Percentiles rank a stretch among this genome's conserved stretches.
These are phyloP conservation scores for Amblyteles armatorius DNA, from an alignment of 2,888 invertebrate species.

Conservation along the genomic window DNA sequence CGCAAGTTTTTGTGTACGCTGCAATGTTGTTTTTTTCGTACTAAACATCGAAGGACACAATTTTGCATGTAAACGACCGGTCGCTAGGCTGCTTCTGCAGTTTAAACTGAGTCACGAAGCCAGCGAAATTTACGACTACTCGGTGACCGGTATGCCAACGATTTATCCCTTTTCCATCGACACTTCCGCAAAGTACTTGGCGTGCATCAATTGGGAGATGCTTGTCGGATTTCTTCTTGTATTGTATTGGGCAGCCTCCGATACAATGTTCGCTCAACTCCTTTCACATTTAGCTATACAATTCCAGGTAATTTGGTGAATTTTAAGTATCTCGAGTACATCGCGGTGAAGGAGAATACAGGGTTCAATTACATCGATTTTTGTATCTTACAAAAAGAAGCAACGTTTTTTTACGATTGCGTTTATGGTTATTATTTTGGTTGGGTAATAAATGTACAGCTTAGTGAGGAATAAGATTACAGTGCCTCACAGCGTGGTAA, in stretches of 20 bases:
- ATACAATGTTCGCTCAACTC: constrained; percentile 51
- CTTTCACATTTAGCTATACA: constrained; percentile 40
- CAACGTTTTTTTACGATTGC: too few relatives aligned
- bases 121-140: constrained; percentile 49
- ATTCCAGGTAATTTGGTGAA: constrained; percentile 26
- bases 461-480: too few relatives aligned
- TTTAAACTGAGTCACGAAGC: neutral
- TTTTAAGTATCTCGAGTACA: neutral
- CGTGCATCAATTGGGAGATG: constrained; percentile 43
- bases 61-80: neutral
- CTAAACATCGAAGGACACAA: neutral
- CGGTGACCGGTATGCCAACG: constrained; percentile 32
- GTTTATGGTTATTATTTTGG: too few relatives aligned
- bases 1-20: neutral
- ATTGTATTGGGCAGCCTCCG: constrained; percentile 33
- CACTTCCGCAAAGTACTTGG: constrained; percentile 30
- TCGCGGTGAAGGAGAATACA: neutral
- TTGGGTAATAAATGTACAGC: too few relatives aligned
- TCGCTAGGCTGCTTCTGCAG: neutral
- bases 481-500: too few relatives aligned
- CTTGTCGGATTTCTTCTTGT: neutral
- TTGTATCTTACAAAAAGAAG: too few relatives aligned
- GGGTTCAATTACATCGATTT: too few relatives aligned
- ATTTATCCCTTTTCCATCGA: constrained; percentile 42
- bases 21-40: neutral